Evolutionary conservation across 2,113 vertebrate species (phyloP), one percentile per base, ranked within the genome.

Genomic region (Garra rufa): DNA sequence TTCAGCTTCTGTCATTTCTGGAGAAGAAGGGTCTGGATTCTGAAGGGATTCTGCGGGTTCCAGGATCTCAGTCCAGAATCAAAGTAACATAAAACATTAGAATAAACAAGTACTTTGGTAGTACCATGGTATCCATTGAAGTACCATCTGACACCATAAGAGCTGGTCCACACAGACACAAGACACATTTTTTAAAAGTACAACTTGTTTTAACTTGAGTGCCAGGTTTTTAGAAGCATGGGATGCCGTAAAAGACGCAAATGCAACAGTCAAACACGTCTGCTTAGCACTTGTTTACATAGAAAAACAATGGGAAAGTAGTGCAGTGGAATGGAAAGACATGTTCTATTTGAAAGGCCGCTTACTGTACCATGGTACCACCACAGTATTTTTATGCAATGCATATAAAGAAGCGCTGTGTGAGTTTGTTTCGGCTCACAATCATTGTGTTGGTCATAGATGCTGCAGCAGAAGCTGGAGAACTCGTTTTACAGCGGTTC

Each of bases 21-120:
- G 97, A 98, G 89, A 96, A 96, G 88, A 96, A 93, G 84, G 96
- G 96, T 7, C 91, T 99, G 0, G 96, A 97, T 85, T 95, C 92
- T 0, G 96, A 97, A 87, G 97, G 97, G 57, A 97, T 98, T 85
- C 94, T 98, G 75, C 94, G 97, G 89, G 94, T 98, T 75, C 96
- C 96, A 44, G 97, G 97, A 3, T 97, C 97, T 85, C 96, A 97
- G 92, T 91, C 95, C 71, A 95, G 96, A 88, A 96, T 98, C 85
- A 98, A 98, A 96, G 97, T 97, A 93, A 52, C 6, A 34, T 14
- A 41, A 26, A 7, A 15, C 30, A n/a, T 76, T 15, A 52, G n/a
- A 3, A 57, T 38, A 10, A 69, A 69, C 1, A 34, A 34, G 15
- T 55, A 19, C 50, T 6, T 19, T 52, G 15, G 61, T 15, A 63